Percentiles rank a stretch among this genome's conserved stretches.
phyloP scores from a whole-genome alignment of 2,113 vertebrate genomes.

The Ammodramus savannarum region DNA sequence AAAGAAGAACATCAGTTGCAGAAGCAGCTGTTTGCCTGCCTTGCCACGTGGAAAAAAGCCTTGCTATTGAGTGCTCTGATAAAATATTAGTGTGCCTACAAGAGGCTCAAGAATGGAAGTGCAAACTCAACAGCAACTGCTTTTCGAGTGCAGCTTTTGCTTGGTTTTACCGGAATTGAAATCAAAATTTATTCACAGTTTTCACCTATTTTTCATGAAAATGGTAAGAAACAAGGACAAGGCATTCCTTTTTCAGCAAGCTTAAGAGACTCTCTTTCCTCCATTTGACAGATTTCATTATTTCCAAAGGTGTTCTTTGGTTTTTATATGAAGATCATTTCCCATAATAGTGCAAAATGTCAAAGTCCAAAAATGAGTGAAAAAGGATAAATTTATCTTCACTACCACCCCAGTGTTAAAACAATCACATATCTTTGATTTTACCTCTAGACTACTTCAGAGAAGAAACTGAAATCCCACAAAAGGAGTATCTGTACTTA shows the following conservation, averaged over 20 bases:
- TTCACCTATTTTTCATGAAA: slow-evolving; percentile 3
- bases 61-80: background rate
- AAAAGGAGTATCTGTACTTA: background rate
- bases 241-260: background rate
- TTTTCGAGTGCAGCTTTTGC: background rate
- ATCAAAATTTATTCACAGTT: background rate
- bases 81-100: slow-evolving; percentile 13
- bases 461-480: background rate
- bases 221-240: background rate
- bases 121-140: background rate
- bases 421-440: background rate
- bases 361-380: background rate
- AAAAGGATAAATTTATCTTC: background rate
- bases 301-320: background rate
- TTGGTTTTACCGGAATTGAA: background rate
- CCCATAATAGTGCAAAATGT: background rate
- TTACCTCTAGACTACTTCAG: background rate
- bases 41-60: background rate
- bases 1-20: background rate
- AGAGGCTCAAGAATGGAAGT: background rate
- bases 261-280: background rate
- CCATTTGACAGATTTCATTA: background rate
- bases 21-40: background rate
- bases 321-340: background rate
- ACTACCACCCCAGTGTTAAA: background rate